Percentiles rank a stretch among this genome's conserved stretches.
These are phyloP conservation scores for Clamator glandarius DNA, from an alignment of 2,797 vertebrate species.

Conservation along the genomic window DNA sequence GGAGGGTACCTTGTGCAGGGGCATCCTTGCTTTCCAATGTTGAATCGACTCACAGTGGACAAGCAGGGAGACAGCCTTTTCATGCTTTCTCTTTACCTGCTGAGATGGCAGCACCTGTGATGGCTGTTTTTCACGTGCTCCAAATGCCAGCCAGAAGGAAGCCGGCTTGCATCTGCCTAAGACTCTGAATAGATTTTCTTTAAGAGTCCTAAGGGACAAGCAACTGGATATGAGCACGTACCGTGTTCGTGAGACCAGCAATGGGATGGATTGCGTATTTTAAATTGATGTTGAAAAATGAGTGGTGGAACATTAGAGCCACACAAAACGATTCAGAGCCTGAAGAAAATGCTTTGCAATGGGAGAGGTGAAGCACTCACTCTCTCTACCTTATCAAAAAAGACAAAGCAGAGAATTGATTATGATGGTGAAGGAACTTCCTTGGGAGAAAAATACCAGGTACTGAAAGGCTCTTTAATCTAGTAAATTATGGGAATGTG, in stretches of 20 bases:
- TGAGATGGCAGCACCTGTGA: neutral
- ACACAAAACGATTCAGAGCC: conserved; percentile 21
- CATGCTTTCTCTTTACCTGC: neutral
- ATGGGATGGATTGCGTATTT: neutral
- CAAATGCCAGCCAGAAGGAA: neutral
- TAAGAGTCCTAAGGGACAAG: neutral
- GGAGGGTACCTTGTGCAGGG: too few relatives aligned
- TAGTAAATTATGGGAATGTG: conserved; percentile 43
- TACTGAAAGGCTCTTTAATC: conserved; percentile 57
- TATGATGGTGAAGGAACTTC: conserved; percentile 29
- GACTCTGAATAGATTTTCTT: neutral
- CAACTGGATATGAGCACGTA: neutral
- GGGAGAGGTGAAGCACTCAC: neutral
- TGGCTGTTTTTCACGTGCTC: neutral
- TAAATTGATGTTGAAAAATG: conserved; percentile 49
- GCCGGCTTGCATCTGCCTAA: neutral
- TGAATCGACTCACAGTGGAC: neutral
- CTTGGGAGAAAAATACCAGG: conserved; percentile 45
- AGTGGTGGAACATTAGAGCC: conserved; percentile 16
- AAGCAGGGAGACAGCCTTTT: neutral
- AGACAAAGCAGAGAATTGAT: conserved; percentile 28
- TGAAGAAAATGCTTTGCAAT: conserved; percentile 41
- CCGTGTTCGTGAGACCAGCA: neutral
- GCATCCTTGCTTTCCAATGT: neutral
- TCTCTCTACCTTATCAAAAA: conserved; percentile 49